phyloP scores from a whole-genome alignment of 2,888 invertebrate species.

The Calliopum simillimum region DNA sequence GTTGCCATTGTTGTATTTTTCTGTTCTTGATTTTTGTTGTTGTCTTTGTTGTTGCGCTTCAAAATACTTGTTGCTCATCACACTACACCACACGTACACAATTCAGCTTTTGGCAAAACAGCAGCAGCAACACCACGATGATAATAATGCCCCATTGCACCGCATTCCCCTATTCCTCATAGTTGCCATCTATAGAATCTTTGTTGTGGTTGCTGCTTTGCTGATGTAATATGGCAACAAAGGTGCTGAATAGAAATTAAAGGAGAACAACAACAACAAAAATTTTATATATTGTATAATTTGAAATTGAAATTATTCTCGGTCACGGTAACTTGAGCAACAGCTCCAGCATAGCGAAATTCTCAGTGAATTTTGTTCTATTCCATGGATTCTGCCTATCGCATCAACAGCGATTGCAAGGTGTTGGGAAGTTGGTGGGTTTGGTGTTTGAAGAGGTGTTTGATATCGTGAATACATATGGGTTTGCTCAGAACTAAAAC shows the following conservation, averaged over 20 bases:
- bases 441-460: too few species aligned
- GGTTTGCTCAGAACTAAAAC: too few species aligned
- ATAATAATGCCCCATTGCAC: not conserved
- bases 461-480: too few species aligned
- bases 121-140: not conserved
- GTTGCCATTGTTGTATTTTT: not conserved
- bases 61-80: not conserved
- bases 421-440: too few species aligned
- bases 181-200: too few species aligned
- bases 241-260: not conserved
- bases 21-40: not conserved
- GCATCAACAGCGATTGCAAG: too few species aligned
- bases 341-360: conserved; percentile 19
- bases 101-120: not conserved
- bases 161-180: not conserved
- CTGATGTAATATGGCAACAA: too few species aligned
- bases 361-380: conserved; percentile 19
- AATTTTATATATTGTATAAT: conserved; percentile 2
- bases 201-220: too few species aligned
- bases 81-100: not conserved
- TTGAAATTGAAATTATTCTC: conserved; percentile 28
- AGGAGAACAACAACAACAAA: not conserved
- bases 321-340: conserved; percentile 24
- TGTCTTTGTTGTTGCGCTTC: not conserved
- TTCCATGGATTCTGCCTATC: too few species aligned